These are phyloP conservation scores for Pediacus dermestoides DNA, from an alignment of 2,888 invertebrate genomes.

Conservation along the genomic window DNA sequence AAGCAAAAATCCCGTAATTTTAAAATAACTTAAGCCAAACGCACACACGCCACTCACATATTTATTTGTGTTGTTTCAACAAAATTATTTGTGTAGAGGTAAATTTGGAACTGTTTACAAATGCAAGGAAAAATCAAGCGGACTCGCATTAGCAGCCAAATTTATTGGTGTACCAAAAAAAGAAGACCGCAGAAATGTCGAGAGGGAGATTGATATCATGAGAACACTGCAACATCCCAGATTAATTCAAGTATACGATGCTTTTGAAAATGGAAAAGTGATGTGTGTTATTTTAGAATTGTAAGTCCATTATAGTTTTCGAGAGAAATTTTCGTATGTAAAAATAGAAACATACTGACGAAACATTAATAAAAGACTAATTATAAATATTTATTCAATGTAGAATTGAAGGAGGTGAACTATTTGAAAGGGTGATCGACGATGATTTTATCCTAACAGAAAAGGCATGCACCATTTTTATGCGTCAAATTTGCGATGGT, in stretches of 20 bases:
- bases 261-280: constrained; percentile 88
- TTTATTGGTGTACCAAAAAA: constrained; percentile 81
- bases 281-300: constrained; percentile 97
- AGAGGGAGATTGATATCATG: constrained; percentile 97
- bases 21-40: no score
- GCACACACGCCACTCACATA: no score
- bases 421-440: constrained; percentile 97
- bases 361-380: no score
- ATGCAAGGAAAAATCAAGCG: constrained; percentile 80
- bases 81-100: constrained; percentile 62
- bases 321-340: no score
- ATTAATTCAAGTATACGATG: constrained; percentile 95
- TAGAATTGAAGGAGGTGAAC: constrained; percentile 96
- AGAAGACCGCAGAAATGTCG: constrained; percentile 87
- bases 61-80: no score
- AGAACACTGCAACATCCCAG: constrained; percentile 88
- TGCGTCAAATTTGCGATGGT: constrained; percentile 97
- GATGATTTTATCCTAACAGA: constrained; percentile 98
- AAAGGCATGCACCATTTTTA: constrained; percentile 92
- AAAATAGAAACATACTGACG: no score
- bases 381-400: background rate
- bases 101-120: constrained; percentile 96
- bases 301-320: no score
- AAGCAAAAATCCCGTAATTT: no score
- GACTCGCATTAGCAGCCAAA: constrained; percentile 85